These are phyloP conservation scores for Australoheros facetus DNA, from an alignment of 2,797 vertebrate species.

Conservation along the genomic window DNA sequence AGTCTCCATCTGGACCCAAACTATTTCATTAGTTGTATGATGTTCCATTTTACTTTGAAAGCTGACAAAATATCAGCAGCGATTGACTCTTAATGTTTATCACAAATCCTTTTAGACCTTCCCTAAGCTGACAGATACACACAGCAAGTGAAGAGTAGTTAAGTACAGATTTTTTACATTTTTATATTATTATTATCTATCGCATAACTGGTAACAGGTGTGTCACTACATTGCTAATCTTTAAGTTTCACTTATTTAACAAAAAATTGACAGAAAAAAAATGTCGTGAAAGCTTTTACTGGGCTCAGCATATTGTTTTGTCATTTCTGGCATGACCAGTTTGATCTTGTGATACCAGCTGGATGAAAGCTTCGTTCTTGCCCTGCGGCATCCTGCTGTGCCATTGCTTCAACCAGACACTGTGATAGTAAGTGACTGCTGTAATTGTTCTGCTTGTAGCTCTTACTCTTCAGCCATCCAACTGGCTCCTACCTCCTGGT, in stretches of 20 bases:
- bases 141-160: neutral
- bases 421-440: slow-evolving; percentile 82
- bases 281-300: slow-evolving; percentile 33
- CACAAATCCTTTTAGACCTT: slow-evolving; percentile 44
- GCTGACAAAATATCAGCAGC: slow-evolving; percentile 71
- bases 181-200: neutral
- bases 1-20: slow-evolving; percentile 75
- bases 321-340: slow-evolving; percentile 75
- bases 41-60: slow-evolving; percentile 63
- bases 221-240: slow-evolving; percentile 16
- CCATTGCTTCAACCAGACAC: slow-evolving; percentile 75
- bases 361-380: slow-evolving; percentile 74
- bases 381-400: slow-evolving; percentile 71
- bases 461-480: slow-evolving; percentile 70
- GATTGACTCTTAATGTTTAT: slow-evolving; percentile 56
- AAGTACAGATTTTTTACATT: slow-evolving; percentile 2
- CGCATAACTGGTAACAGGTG: neutral
- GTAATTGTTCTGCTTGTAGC: slow-evolving; percentile 81
- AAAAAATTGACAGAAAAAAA: neutral
- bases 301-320: slow-evolving; percentile 71
- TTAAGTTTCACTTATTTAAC: slow-evolving; percentile 30
- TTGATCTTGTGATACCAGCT: slow-evolving; percentile 79
- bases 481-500: slow-evolving; percentile 71
- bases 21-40: slow-evolving; percentile 64
- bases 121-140: slow-evolving; percentile 56